Conservation (phyloP, 2,888 invertebrate genomes). For the Scaptomyza flava region DNA sequence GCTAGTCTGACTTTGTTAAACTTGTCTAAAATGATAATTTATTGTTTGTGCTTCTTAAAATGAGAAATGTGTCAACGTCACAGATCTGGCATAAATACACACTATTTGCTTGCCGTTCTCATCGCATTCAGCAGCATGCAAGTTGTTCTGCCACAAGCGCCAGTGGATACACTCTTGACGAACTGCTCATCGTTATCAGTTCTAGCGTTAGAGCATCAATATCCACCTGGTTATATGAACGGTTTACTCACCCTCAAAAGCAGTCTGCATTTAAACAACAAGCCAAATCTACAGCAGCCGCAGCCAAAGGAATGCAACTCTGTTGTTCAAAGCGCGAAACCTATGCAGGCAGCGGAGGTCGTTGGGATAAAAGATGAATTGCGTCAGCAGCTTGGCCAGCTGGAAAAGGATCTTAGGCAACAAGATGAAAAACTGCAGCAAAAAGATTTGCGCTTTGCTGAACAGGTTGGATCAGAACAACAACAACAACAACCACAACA, state of each 20-base stretch:
- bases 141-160: conserved; percentile 5
- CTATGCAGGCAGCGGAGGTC: background rate
- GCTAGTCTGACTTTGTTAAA: conserved; percentile 5
- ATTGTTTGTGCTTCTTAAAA: conserved; percentile 17
- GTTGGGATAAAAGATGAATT: conserved; percentile 7
- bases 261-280: conserved; percentile 42
- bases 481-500: background rate
- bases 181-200: background rate
- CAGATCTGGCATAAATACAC: conserved; percentile 16
- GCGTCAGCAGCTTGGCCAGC: conserved; percentile 23
- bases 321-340: background rate
- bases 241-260: conserved; percentile 64
- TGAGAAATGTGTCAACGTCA: conserved; percentile 54
- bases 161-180: background rate
- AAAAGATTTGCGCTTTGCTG: conserved; percentile 20
- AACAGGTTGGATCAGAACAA: conserved; percentile 2
- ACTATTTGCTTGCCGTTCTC: conserved; percentile 18
- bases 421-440: conserved; percentile 29
- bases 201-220: conserved; percentile 4
- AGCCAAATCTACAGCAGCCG: background rate
- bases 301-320: background rate
- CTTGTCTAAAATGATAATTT: conserved; percentile 30
- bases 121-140: conserved; percentile 14
- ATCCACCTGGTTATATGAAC: conserved; percentile 55
- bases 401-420: conserved; percentile 31